Base-by-base conservation (phyloP, 2,888 invertebrate genomes). In the Drosophila colorata region DNA sequence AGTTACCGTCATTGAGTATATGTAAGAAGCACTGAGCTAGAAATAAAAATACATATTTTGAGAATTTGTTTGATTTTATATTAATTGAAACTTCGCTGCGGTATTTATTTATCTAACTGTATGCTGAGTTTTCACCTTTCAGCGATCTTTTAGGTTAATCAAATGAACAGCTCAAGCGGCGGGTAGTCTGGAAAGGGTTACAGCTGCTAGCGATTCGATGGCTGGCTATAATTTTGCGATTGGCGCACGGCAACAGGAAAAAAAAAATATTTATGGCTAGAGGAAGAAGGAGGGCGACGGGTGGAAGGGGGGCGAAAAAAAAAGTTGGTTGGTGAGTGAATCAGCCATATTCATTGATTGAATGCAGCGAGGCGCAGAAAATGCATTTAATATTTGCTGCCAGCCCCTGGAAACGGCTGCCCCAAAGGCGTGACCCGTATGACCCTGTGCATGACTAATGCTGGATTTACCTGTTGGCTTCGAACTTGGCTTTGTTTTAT, bases 301-400 rank as follows among this genome's bases (percentile, higher is more conserved):
- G 20, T 20, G 20, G 20, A 20, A 20, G 3, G 1, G 20, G 3
- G 20, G n/a, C n/a, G n/a, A n/a, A n/a, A n/a, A n/a, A n/a, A 20
- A 0, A 11, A 37, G 6, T 28, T 49, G 25, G 16, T 11, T 43
- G 7, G 41, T 4, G 8, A 23, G 23, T 37, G 43, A 16, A 33
- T 35, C 44, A 28, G 16, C n/a, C 31, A 33, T 56, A 51, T 20
- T 18, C 56, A 60, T 48, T 78, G 78, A 78, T 73, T 78, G 74
- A 48, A 68, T 6, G 68, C 57, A 74, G 57, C 55, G 64, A 58
- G 55, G 60, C 69, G 65, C 47, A 58, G 60, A 40, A 55, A 64
- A 61, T 83, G 77, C 68, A 69, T 76, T 69, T 69, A 59, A 80
- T 83, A 80, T 87, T 87, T 87, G 70, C 63, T 57, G 14, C 33